Conservation (phyloP, 2,797 vertebrate species). For the Mormyrops attenuatus region DNA sequence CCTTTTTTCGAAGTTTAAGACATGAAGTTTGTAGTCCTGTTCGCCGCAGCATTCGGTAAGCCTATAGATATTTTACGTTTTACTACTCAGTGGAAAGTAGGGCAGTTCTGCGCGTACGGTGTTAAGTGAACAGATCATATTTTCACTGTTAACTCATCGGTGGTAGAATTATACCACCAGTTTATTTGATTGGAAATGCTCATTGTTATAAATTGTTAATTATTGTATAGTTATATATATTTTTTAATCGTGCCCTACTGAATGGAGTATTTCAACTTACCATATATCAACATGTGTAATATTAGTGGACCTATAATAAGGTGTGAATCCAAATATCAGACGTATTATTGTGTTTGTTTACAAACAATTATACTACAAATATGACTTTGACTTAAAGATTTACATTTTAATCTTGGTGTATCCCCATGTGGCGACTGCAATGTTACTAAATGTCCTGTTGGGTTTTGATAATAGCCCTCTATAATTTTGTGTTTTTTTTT, state of each 20-base stretch:
- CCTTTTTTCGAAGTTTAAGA: conserved; percentile 23
- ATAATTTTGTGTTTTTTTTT: neutral
- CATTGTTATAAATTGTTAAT: neutral
- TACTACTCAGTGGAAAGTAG: neutral
- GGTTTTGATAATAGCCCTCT: neutral
- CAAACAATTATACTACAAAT: neutral
- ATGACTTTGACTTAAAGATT: neutral
- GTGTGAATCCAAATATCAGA: neutral
- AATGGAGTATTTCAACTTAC: conserved; percentile 50
- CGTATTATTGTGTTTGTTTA: neutral
- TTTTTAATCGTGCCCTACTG: conserved; percentile 69
- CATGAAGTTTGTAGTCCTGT: conserved; percentile 62
- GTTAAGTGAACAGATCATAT: neutral
- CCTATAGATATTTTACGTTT: conserved; percentile 38
- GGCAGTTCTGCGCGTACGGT: neutral
- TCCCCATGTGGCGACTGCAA: neutral
- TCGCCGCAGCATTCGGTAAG: conserved; percentile 63
- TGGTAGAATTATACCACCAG: neutral
- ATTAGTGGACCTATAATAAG: neutral
- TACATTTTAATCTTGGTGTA: neutral
- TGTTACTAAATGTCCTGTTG: neutral
- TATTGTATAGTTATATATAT: neutral
- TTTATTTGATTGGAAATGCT: neutral
- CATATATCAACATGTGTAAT: neutral
- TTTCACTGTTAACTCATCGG: neutral